Evolutionary conservation across 1,140 invertebrate genomes (phyloP).

Genomic region (Monomorium pharaonis): DNA sequence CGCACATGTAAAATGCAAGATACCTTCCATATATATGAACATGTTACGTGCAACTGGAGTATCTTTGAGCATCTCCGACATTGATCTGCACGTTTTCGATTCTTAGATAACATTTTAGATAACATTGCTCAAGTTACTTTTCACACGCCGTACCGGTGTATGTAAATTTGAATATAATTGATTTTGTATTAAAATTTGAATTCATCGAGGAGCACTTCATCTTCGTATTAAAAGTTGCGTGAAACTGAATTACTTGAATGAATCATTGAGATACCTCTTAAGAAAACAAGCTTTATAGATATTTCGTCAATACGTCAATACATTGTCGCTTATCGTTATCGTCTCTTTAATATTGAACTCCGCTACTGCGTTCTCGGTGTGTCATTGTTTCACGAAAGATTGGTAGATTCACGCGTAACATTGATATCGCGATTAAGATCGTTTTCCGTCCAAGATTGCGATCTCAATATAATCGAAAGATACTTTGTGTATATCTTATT

Average conservation of each 20-base stretch:
- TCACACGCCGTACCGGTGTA: background rate
- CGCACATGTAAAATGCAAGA: slow-evolving; percentile 26
- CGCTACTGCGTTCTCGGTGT: background rate
- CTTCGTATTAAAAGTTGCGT: background rate
- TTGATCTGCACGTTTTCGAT: background rate
- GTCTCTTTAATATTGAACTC: background rate
- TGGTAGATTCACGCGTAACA: slow-evolving; percentile 27
- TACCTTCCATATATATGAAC: background rate
- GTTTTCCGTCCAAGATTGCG: background rate
- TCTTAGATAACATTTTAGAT: background rate
- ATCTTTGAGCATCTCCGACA: slow-evolving; percentile 14
- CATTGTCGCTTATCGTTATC: slow-evolving; percentile 57
- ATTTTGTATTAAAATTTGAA: background rate
- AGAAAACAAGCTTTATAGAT: background rate
- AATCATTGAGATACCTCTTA: slow-evolving; percentile 23
- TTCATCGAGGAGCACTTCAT: background rate
- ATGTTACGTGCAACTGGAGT: background rate
- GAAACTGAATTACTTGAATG: background rate
- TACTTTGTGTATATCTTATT: background rate
- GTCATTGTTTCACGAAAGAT: background rate
- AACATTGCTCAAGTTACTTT: background rate
- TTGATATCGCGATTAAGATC: background rate
- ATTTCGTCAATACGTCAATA: background rate
- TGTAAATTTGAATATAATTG: background rate
- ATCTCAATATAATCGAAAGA: slow-evolving; percentile 2